phyloP scores from a whole-genome alignment of 2,113 vertebrate genomes.

The Lates calcarifer region DNA sequence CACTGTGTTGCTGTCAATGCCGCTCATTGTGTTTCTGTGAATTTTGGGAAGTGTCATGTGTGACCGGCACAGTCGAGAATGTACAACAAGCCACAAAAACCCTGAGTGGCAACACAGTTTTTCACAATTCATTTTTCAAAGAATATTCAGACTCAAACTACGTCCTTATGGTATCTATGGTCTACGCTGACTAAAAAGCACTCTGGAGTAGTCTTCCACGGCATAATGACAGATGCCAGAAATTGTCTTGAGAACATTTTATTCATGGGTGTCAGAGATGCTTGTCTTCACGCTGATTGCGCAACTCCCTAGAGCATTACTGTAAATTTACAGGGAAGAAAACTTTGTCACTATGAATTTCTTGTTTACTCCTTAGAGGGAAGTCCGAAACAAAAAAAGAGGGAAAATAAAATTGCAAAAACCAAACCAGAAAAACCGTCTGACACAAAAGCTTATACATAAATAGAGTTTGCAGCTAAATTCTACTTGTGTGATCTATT shows the following conservation, averaged over 20 bases:
- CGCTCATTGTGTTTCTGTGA: slow-evolving; percentile 38
- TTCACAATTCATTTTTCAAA: not conserved
- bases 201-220: not conserved
- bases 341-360: not conserved
- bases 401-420: too few species aligned
- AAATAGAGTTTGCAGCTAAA: not conserved
- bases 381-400: too few species aligned
- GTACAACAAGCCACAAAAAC: slow-evolving; percentile 7
- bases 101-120: not conserved
- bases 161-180: not conserved
- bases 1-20: slow-evolving; percentile 14
- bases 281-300: not conserved
- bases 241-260: slow-evolving; percentile 26
- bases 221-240: not conserved
- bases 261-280: not conserved
- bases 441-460: not conserved
- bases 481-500: not conserved
- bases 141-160: not conserved
- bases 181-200: slow-evolving; percentile 3
- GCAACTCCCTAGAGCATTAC: not conserved
- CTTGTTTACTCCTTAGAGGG: not conserved
- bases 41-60: slow-evolving; percentile 42
- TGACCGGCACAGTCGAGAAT: slow-evolving; percentile 34
- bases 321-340: slow-evolving; percentile 24
- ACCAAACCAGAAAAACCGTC: too few species aligned